Conservation (phyloP, 2,113 vertebrate species). For the Chamaetylas fuelleborni region DNA sequence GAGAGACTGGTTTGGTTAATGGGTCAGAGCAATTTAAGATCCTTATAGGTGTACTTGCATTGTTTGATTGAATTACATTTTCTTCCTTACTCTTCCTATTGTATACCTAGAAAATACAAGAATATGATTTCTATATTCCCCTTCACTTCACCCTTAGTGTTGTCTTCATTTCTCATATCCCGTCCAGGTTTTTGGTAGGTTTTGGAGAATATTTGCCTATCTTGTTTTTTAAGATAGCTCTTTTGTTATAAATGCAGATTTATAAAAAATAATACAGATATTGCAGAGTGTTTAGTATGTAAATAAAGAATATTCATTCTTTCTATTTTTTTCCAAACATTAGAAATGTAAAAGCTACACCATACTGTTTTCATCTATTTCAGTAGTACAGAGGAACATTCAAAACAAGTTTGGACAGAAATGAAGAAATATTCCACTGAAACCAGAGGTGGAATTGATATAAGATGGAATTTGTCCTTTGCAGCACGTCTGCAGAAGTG, state of each 20-base stretch:
- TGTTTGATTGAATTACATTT: neutral
- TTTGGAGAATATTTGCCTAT: neutral
- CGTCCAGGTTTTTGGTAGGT: neutral
- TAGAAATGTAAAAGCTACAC: neutral
- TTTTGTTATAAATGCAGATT: neutral
- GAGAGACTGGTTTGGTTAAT: neutral
- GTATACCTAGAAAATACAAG: neutral
- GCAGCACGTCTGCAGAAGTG: neutral
- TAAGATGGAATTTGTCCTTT: neutral
- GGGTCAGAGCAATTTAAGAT: neutral
- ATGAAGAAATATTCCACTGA: neutral
- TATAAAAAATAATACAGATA: neutral
- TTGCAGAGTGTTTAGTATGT: neutral
- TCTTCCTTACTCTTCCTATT: neutral
- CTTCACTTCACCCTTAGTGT: neutral
- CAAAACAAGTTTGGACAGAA: neutral
- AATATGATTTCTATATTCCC: neutral
- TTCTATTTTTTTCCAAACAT: neutral
- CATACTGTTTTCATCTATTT: neutral
- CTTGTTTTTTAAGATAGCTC: neutral
- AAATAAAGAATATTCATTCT: neutral
- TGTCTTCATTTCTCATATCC: neutral
- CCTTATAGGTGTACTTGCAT: neutral
- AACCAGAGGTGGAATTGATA: neutral
- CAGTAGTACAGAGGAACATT: neutral